Base-by-base conservation (phyloP, 1,140 invertebrate species). In the Psilanteris sp. region DNA sequence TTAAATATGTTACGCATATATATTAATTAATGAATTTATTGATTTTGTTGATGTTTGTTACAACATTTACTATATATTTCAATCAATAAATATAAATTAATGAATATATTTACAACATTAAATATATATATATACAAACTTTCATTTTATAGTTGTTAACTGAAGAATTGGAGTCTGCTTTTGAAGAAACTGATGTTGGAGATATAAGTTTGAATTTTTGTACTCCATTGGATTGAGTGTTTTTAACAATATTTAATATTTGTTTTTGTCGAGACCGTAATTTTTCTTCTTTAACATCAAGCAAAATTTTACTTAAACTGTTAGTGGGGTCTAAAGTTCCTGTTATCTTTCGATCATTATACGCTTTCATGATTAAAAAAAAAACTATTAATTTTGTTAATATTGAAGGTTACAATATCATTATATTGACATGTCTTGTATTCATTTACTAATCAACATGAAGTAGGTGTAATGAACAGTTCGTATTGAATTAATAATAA, bases 231-330 rank as follows among this genome's bases (percentile, higher is more conserved):
- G 15, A 32, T 8, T 41, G 13, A n/a, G 15, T 27, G n/a, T 62
- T 55, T 24, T 41, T 61, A 16, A 74, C 71, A 14, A 74, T 74
- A 22, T 62, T 61, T 6, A 74, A 39, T 29, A 74, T 74, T 34
- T 74, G 29, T 15, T 74, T 54, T 4, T 74, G 71, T 15, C 71
- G 22, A 11, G 36, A 61, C 13, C 62, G 54, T 8, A 66, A 24
- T 32, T 74, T 66, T 31, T 4, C 15, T 13, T 67, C 62, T 9
- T 62, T 66, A 0, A 18, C 10, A 39, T 59, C 20, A 0, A 36
- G 10, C 24, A 44, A 0, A 13, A 52, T n/a, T 52, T 52, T 52
- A 0, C 6, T 8, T 11, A 55, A 32, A 10, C 22, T 46, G 7
- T 10, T 55, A 37, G 1, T 36, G 37, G 32, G 11, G n/a, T 66